Evolutionary conservation across 2,797 vertebrate species (phyloP), one percentile per base, ranked within the genome.

Genomic region (Hypotaenidia philippensis): DNA sequence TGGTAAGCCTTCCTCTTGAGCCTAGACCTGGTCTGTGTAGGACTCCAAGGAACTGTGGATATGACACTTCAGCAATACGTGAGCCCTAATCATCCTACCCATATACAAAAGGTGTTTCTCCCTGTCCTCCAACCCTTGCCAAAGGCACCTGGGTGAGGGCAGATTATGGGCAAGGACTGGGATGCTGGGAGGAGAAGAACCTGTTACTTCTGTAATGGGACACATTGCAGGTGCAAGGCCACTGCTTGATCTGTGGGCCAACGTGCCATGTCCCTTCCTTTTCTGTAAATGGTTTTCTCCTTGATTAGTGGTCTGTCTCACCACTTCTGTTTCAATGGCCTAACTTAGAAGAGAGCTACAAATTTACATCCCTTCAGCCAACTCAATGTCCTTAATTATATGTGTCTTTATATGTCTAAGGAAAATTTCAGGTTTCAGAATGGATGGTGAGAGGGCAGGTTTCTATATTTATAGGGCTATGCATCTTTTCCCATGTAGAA

Each of bases 401-500:
- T 79, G 72, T 93, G 53, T 84, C 93, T 89, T 91, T 91, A 72
- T 91, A 86, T 16, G 44, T 76, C 66, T 79, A 44, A 82, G 52
- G 95, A 95, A 97, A 96, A 97, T 96, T 79, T 96, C 95, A 80
- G 94, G 96, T 93, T 97, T 96, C 93, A 45, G 90, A 96, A 83
- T 75, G 87, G 87, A 84, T 70, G 64, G 69, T 90, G 77, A 63
- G 68, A 68, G 45, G 59, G 79, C 84, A 87, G 9, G 16, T 47
- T 95, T 90, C 94, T 97, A 96, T 96, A 89, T 96, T 96, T 90
- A 63, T 44, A 93, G 53, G 19, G 22, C 55, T 88, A 16, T 93
- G 85, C 71, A 70, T 92, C 91, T 93, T 87, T 87, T 65, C 69
- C 38, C 29, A 26, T 29, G 32, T 38, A 71, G 13, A 55, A 47